Conservation (phyloP, 2,113 vertebrate genomes). For the Ctenomys sociabilis region DNA sequence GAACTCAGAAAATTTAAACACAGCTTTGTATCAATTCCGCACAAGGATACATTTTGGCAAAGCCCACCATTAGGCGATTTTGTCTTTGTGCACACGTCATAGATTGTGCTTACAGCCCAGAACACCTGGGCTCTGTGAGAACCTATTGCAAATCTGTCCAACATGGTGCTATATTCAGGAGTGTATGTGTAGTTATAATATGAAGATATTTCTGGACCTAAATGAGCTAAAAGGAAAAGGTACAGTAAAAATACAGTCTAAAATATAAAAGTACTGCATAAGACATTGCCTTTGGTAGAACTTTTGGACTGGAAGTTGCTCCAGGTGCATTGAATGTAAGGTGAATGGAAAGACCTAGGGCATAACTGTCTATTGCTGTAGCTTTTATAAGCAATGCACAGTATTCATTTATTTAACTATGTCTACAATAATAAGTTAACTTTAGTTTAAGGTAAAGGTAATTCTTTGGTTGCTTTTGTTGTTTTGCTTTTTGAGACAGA, state of each 20-base stretch:
- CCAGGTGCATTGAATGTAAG: not conserved
- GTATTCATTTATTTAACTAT: not conserved
- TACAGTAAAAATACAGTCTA: not conserved
- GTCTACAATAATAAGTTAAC: not conserved
- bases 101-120: not conserved
- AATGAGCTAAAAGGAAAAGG: not conserved
- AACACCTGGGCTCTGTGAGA: accelerated
- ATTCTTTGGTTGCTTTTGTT: not conserved
- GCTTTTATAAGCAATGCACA: not conserved
- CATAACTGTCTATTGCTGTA: too few relatives aligned
- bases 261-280: not conserved
- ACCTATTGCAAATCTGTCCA: not conserved
- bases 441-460: not conserved
- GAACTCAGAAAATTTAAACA: not conserved
- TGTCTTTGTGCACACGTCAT: not conserved
- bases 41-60: not conserved
- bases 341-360: not conserved
- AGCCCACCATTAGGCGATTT: not conserved
- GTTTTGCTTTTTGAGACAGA: not conserved
- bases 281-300: not conserved
- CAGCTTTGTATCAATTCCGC: not conserved
- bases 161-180: not conserved
- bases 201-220: not conserved
- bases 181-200: not conserved
- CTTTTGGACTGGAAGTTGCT: not conserved